Percentiles rank a stretch among this genome's conserved stretches.
These are phyloP conservation scores for Tenebrosternarchus preto DNA, from an alignment of 2,113 vertebrate genomes.

Conservation along the genomic window DNA sequence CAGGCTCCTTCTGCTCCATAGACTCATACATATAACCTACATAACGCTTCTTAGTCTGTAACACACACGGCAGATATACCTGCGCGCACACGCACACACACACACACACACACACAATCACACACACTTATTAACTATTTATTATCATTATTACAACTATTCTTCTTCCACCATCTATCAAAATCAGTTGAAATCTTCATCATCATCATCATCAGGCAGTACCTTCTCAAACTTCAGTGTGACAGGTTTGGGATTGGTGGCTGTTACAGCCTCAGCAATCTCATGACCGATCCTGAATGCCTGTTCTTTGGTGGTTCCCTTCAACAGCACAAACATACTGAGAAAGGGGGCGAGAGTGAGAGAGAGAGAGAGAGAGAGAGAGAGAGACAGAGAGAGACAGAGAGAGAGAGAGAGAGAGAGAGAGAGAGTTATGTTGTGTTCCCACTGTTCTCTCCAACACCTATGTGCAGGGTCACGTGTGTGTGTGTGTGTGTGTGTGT, in stretches of 20 bases:
- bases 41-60: conserved; percentile 98
- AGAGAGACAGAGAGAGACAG: not conserved
- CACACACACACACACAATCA: conserved; percentile 23
- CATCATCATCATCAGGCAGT: conserved; percentile 19
- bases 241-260: conserved; percentile 94
- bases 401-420: no score
- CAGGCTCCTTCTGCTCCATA: conserved; percentile 91
- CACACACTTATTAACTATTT: not conserved
- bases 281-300: conserved; percentile 96
- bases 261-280: conserved; percentile 97
- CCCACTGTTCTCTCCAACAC: not conserved
- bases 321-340: conserved; percentile 96
- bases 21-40: conserved; percentile 99
- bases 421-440: no score
- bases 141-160: no score
- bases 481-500: not conserved
- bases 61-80: conserved; percentile 96
- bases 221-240: conserved; percentile 99
- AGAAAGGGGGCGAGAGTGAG: not conserved
- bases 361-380: not conserved
- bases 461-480: not conserved
- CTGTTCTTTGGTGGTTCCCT: conserved; percentile 96
- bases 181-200: not conserved
- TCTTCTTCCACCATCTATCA: no score
- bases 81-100: conserved; percentile 59